Evolutionary conservation across 2,888 invertebrate genomes (phyloP).

Genomic region (Seira sanloemensis): DNA sequence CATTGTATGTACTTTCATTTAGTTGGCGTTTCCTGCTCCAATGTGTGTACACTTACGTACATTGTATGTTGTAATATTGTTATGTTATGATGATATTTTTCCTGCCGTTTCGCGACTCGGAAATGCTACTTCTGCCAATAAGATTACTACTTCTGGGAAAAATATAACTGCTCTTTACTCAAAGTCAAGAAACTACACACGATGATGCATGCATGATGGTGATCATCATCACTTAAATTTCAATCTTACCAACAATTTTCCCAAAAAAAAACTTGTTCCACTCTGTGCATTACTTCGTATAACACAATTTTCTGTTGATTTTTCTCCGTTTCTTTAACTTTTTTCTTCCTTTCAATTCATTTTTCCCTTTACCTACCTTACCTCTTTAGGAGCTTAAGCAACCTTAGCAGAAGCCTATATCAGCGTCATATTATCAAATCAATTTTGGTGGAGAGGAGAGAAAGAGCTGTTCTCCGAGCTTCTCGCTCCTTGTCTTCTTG

Average conservation of each 20-base stretch:
- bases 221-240: neutral
- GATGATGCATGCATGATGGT: neutral
- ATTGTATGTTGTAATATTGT: too few relatives aligned
- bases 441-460: slow-evolving; percentile 1
- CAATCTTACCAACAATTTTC: neutral
- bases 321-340: neutral
- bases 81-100: too few relatives aligned
- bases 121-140: neutral
- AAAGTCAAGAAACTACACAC: neutral
- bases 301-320: neutral
- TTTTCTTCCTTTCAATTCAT: neutral
- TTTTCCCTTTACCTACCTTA: neutral
- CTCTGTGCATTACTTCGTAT: neutral
- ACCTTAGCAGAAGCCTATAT: slow-evolving; percentile 4
- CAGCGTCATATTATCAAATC: slow-evolving; percentile 1
- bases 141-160: neutral
- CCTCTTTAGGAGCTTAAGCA: neutral
- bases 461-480: neutral
- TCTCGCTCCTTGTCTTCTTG: neutral
- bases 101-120: too few relatives aligned
- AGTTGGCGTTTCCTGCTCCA: too few relatives aligned
- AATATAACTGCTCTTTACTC: neutral
- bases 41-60: too few relatives aligned
- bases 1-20: too few relatives aligned
- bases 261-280: neutral